Evolutionary conservation across 2,888 invertebrate species (phyloP), one percentile per base, ranked within the genome.

Genomic region (Pandemis heparana): DNA sequence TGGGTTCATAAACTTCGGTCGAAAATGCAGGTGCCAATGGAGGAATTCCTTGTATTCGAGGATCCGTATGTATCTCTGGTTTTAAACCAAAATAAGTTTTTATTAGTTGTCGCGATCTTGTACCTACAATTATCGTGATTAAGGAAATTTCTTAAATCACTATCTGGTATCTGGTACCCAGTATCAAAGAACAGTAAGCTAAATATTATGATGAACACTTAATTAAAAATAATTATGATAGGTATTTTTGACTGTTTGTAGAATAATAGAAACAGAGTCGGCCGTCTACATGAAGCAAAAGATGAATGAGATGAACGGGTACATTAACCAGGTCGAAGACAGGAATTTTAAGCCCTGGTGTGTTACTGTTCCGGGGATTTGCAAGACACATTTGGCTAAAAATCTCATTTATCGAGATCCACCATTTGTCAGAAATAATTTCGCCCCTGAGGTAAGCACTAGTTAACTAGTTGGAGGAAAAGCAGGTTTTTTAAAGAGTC

Each of bases 331-430:
- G 0, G 95, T 96, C 74, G 96, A 97, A 80, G 87, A 95, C 8
- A 89, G 93, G 41, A 95, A 97, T 76, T 96, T 97, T 82, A 90
- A 95, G 18, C 93, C 95, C 59, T 99, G 98, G 98, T 94, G 94
- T 39, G 85, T 89, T 0, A 95, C 93, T 3, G 96, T 97, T 3
- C 96, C 96, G 0, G 89, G 89, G 0, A 95, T 96, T 56, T 97
- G 97, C 78, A 93, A 95, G 66, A 88, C 85, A 2, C 95, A 96
- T 80, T 93, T 97, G 77, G 91, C 91, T 0, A 96, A 96, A 80
- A 95, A 95, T 65, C 92, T 97, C 8, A 91, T 97, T 43, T 89
- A 93, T 16, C 88, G 95, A 63, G 90, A 92, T 62, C 92, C 95
- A 0, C 92, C 95, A 0, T 89, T 95, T 60, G 89, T 97, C 4